Evolutionary conservation across 2,797 vertebrate genomes (phyloP), one percentile per base, ranked within the genome.

Genomic region (Triplophysa bombifrons): DNA sequence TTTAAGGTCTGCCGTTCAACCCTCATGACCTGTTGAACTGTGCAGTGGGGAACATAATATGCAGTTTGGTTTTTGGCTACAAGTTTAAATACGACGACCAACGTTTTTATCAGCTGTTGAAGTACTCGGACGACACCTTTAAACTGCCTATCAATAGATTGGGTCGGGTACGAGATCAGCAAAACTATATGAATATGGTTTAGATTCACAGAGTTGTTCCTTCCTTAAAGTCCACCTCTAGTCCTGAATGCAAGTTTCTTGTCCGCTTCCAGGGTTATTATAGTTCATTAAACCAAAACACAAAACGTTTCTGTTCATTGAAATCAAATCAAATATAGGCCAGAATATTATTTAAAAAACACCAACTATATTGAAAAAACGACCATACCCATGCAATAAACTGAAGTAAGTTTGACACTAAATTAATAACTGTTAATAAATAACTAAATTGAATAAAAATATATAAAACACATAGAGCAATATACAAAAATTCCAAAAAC

Each of bases 1-100:
- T 58, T 51, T 34, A 74, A 95, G 94, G 90, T 17, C 41, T 79
- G 55, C 82, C 93, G 68, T 94, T 95, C 41, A 85, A 94, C 64
- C 93, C 94, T 46, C 91, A 88, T 1, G 85, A 82, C 4, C 50
- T 85, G 41, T 38, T 94, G 16, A 90, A 84, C 87, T 91, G 86
- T 0, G n/a, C 88, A 0, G 73, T 92, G n/a, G 88, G 91, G 78
- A 95, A 95, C 68, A 68, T 95, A 25, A 93, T 95, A 87, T 94
- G 93, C 82, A 90, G 88, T 0, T 77, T 95, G 0, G 53, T 95
- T 76, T 95, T 94, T 10, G 93, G 93, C 2, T 88, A 88, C 76
- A 86, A 90, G 51, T 95, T 93, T 2, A 82, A 93, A n/a, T 95
- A 94, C 0, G 38, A 85, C 0, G 88, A 92, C 11, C 78, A 90